phyloP scores from a whole-genome alignment of 2,113 vertebrate genomes.

The Lipophrys pholis region DNA sequence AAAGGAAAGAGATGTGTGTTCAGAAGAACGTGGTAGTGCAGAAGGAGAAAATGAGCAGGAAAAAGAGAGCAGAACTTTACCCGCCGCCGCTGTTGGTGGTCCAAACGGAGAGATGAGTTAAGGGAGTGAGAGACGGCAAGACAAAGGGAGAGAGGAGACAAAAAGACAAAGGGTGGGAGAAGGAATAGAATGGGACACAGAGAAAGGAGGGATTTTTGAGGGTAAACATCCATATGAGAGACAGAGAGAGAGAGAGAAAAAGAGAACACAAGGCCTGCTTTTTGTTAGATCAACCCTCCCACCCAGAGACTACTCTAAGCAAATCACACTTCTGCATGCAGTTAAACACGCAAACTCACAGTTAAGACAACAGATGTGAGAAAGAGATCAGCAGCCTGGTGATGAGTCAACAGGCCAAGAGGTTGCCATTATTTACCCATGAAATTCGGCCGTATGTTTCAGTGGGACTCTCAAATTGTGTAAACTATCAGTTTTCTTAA shows the following conservation, averaged over 20 bases:
- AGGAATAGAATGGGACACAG: constrained; percentile 61
- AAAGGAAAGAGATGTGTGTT: constrained; percentile 57
- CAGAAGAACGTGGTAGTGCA: constrained; percentile 59
- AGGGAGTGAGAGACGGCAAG: constrained; percentile 74
- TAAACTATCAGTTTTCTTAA: neutral
- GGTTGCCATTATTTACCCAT: neutral
- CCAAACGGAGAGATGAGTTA: constrained; percentile 78
- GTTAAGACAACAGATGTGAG: neutral
- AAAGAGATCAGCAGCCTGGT: neutral
- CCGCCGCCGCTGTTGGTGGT: constrained; percentile 81
- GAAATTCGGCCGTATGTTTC: neutral
- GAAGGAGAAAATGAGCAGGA: constrained; percentile 53
- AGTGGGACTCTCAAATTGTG: neutral
- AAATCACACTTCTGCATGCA: constrained; percentile 24
- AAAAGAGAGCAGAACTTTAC: constrained; percentile 79
- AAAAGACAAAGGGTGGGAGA: constrained; percentile 59
- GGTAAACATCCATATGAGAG: constrained; percentile 79
- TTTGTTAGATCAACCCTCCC: constrained; percentile 54
- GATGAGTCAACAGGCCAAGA: neutral
- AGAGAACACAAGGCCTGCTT: constrained; percentile 69
- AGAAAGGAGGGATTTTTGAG: constrained; percentile 61
- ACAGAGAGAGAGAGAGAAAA: constrained; percentile 64
- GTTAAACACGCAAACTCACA: constrained; percentile 13
- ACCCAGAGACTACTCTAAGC: constrained; percentile 8
- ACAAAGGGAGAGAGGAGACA: constrained; percentile 52